Evolutionary conservation across 1,140 invertebrate genomes (phyloP).

Genomic region (Calephelis virginiensis): DNA sequence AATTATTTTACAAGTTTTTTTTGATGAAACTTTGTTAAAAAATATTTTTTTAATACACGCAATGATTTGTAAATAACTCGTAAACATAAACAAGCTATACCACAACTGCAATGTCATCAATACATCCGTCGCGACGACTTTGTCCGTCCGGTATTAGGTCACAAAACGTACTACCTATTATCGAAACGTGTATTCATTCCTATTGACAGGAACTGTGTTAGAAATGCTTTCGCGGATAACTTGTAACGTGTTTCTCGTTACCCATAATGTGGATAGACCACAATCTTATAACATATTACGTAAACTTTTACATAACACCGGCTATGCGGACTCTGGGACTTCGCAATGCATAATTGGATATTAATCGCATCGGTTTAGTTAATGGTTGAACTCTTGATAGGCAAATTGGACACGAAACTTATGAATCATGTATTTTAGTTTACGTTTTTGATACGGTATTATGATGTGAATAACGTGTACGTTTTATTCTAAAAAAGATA

Average conservation of each 20-base stretch:
- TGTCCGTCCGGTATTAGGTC: too few species aligned
- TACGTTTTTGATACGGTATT: slow-evolving; percentile 1
- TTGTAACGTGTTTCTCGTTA: slow-evolving; percentile 27
- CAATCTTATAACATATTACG: slow-evolving; percentile 38
- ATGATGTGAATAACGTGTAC: background rate
- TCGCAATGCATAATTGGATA: slow-evolving; percentile 38
- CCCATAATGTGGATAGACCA: slow-evolving; percentile 27
- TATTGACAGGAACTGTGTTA: slow-evolving; percentile 16
- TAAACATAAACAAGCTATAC: too few species aligned
- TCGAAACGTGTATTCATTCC: slow-evolving; percentile 19
- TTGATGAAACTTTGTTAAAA: too few species aligned
- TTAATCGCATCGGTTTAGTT: slow-evolving; percentile 23
- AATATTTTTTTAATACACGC: too few species aligned
- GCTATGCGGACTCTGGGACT: slow-evolving; percentile 35
- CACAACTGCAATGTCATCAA: too few species aligned
- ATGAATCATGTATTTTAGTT: slow-evolving; percentile 1
- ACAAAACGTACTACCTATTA: background rate
- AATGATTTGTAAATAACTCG: too few species aligned
- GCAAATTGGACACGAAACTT: slow-evolving; percentile 3
- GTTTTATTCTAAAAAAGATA: too few species aligned
- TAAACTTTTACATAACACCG: slow-evolving; percentile 40
- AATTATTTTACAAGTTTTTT: too few species aligned
- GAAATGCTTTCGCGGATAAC: slow-evolving; percentile 18
- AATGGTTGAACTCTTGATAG: slow-evolving; percentile 8
- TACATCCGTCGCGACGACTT: too few species aligned